These are phyloP conservation scores for Machaerirhynchus nigripectus DNA, from an alignment of 2,113 vertebrate genomes.

Conservation along the genomic window DNA sequence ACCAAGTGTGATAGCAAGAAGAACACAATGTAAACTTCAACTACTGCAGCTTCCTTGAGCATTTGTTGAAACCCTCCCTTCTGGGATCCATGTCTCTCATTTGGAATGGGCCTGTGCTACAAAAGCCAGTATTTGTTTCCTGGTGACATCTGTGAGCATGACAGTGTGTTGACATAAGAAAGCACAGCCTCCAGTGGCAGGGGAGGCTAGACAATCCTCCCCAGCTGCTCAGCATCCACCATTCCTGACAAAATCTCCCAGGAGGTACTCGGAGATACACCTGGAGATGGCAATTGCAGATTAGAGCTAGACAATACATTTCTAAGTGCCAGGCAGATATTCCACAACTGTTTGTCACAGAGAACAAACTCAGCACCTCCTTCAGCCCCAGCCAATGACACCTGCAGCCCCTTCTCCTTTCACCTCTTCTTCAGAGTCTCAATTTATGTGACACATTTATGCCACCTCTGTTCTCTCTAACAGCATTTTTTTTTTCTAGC, in stretches of 20 bases:
- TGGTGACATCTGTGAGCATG: background rate
- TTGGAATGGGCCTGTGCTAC: background rate
- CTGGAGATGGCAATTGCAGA: background rate
- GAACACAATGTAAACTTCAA: background rate
- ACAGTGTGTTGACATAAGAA: background rate
- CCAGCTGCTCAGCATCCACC: background rate
- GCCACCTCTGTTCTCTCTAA: background rate
- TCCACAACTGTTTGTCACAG: background rate
- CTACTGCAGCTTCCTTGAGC: background rate
- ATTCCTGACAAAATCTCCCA: background rate
- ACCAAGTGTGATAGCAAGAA: background rate
- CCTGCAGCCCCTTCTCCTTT: background rate
- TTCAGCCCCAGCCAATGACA: background rate
- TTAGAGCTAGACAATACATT: background rate
- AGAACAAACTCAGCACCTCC: background rate
- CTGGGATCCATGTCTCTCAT: background rate
- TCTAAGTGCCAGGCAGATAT: background rate
- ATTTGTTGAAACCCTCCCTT: background rate
- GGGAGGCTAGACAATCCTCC: background rate
- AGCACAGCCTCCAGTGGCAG: background rate
- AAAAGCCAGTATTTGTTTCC: background rate
- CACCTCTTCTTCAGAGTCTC: background rate
- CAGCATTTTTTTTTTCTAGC: background rate
- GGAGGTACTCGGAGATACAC: background rate
- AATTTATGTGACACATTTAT: accelerated